Base-by-base conservation (phyloP, 2,113 vertebrate genomes). In the Cercopithecus mona region DNA sequence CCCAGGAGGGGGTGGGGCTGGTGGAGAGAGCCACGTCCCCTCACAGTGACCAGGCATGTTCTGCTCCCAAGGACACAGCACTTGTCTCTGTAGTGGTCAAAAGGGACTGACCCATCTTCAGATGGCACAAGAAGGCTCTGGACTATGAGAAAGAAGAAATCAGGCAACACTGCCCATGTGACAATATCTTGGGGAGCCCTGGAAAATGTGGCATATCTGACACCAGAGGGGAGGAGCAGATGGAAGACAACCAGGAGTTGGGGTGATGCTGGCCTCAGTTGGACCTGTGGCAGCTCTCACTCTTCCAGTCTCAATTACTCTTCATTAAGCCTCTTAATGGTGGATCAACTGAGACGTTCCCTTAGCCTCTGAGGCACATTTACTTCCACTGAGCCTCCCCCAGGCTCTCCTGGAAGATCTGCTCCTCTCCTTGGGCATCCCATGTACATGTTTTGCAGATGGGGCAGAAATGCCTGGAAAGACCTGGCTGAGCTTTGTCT, bases 171-270 rank as follows among this genome's bases (percentile, higher is more conserved):
- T 1, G 10, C 38, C 0, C 27, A 8, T 4, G 40, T 6, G 38
- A 43, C 8, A 0, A 0, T 1, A 32, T 7, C 88, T 30, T 7
- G 1, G 64, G 57, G 25, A 55, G 38, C 32, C 32, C 38, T 12
- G 17, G 45, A n/a, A 0, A 85, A 30, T 3, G 55, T 72, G 23
- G 35, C 7, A 9, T 4, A 7, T 32, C 23, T 45, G 75, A 59
- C 22, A 9, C 6, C n/a, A 18, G 11, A 5, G 50, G 64, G 35
- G 2, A 2, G 0, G 6, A 57, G 40, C 23, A 1, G 10, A 4
- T 2, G 1, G 18, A 70, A 5, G 38, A 1, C 4, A 0, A 1
- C 0, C 18, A 22, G 40, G 16, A 13, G 22, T 0, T 0, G 0
- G 32, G 38, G 66, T 8, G 11, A 30, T 0, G 48, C 23, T 2